Evolutionary conservation across 2,113 vertebrate species (phyloP).

Genomic region (Vulpes vulpes): DNA sequence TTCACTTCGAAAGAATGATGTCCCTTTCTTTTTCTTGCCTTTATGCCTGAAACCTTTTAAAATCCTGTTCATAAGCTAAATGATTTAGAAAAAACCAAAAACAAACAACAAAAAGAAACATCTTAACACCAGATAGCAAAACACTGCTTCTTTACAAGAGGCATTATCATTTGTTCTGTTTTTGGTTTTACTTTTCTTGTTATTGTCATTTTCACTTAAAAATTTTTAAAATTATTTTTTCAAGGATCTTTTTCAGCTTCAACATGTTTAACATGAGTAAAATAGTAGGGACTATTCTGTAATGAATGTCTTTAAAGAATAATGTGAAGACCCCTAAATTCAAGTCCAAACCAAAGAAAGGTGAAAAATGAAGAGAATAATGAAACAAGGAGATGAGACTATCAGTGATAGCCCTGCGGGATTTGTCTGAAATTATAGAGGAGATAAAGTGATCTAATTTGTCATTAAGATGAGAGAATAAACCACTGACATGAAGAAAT

Average conservation of each 20-base stretch:
- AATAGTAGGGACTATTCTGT: background rate
- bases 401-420: background rate
- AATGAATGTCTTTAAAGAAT: background rate
- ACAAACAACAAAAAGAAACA: background rate
- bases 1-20: slow-evolving; percentile 32
- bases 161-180: background rate
- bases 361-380: background rate
- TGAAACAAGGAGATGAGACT: background rate
- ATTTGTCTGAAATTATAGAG: background rate
- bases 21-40: background rate
- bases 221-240: background rate
- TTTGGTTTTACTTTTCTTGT: background rate
- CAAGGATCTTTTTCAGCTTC: background rate
- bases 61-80: slow-evolving; percentile 11
- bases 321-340: background rate
- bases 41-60: slow-evolving; percentile 40
- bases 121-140: background rate
- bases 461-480: background rate
- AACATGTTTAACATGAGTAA: background rate
- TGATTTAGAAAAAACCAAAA: background rate
- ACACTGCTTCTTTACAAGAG: background rate
- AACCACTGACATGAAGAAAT: background rate
- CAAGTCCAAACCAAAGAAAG: background rate
- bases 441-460: background rate
- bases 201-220: background rate